Evolutionary conservation across 2,113 vertebrate species (phyloP).

Genomic region (Zosterops hypoxanthus): DNA sequence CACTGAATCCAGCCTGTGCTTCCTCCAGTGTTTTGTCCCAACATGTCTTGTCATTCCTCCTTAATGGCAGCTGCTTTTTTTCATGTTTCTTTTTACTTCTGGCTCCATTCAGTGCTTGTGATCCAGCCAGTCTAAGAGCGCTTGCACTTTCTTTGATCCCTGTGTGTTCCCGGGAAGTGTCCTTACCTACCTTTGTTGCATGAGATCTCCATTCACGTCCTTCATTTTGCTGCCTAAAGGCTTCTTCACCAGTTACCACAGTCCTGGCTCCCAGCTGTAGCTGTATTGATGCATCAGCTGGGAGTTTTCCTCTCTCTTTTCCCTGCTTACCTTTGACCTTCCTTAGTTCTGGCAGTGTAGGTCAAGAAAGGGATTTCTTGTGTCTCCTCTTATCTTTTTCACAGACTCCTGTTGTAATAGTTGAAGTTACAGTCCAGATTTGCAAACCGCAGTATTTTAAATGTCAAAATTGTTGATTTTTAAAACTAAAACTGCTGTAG

Average conservation of each 20-base stretch:
- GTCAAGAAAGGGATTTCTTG: neutral
- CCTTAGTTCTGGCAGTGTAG: neutral
- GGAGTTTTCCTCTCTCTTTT: neutral
- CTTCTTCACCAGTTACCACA: neutral
- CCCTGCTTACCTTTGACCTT: neutral
- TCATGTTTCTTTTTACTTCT: neutral
- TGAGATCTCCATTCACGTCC: neutral
- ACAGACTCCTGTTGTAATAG: neutral
- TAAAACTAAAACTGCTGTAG: neutral
- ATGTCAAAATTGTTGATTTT: neutral
- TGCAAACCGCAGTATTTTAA: neutral
- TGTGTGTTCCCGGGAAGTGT: neutral
- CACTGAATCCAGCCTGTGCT: neutral
- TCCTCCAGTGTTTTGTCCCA: slow-evolving; percentile 10
- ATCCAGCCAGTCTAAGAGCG: neutral
- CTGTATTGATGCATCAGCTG: neutral
- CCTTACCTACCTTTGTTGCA: neutral
- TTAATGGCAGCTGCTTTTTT: neutral
- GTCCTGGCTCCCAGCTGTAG: neutral
- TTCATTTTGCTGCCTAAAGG: neutral
- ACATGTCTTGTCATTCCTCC: neutral
- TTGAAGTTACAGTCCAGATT: neutral
- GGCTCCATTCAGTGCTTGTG: neutral
- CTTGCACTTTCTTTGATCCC: slow-evolving; percentile 34
- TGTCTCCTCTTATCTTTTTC: neutral